These are phyloP conservation scores for Gymnothorax reevesii DNA, from an alignment of 2,797 vertebrate genomes.

Conservation along the genomic window DNA sequence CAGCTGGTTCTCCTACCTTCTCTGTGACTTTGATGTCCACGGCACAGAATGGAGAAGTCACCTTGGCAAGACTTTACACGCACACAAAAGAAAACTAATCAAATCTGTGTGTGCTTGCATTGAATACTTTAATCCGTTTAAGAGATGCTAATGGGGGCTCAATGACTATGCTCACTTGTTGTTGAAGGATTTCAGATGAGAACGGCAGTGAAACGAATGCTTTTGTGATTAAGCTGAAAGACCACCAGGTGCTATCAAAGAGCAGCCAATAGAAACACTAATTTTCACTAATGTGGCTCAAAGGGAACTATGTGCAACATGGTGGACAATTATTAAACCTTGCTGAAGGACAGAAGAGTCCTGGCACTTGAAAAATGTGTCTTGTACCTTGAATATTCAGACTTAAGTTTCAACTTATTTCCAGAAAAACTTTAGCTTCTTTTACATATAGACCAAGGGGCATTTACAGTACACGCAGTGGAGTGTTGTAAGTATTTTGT, in stretches of 20 bases:
- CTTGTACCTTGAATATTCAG: background rate
- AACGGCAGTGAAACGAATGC: background rate
- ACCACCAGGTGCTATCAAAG: slow-evolving; percentile 26
- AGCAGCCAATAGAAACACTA: slow-evolving; percentile 4
- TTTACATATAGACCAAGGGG: background rate
- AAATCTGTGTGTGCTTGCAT: background rate
- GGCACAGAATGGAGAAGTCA: slow-evolving; percentile 9
- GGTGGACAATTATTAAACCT: background rate
- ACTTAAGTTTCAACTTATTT: background rate
- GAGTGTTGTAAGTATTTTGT: background rate
- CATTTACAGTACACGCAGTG: background rate
- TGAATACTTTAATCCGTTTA: slow-evolving; percentile 14
- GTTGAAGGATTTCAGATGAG: slow-evolving; percentile 4
- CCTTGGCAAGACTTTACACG: slow-evolving; percentile 3
- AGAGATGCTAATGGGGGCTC: slow-evolving; percentile 16
- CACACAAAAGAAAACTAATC: slow-evolving; percentile 12
- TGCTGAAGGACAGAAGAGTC: background rate
- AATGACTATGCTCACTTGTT: background rate
- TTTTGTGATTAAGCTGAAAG: slow-evolving; percentile 13
- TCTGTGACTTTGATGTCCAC: slow-evolving; percentile 13
- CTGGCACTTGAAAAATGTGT: background rate
- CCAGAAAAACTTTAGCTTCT: background rate
- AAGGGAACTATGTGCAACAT: background rate
- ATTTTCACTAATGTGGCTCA: background rate
- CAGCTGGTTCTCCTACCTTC: background rate